Evolutionary conservation across 2,113 vertebrate genomes (phyloP).

Genomic region (Scalopus aquaticus): DNA sequence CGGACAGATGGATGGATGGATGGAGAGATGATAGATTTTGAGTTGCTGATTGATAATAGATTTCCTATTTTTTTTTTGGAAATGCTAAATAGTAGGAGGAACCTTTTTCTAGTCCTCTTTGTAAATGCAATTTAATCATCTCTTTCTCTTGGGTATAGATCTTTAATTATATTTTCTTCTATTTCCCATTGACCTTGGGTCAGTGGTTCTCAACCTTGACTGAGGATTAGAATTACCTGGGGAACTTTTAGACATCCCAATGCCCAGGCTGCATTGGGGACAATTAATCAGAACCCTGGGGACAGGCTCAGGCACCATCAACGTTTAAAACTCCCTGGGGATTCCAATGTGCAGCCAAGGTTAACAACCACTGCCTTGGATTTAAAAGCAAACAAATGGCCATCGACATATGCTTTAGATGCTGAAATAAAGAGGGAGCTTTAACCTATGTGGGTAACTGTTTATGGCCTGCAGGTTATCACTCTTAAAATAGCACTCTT

Average conservation of each 20-base stretch:
- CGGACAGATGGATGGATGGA: no score
- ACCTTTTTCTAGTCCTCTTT: background rate
- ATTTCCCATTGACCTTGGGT: conserved; percentile 24
- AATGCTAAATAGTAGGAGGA: background rate
- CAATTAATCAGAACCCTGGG: conserved; percentile 5
- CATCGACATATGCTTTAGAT: background rate
- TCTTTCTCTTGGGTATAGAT: conserved; percentile 22
- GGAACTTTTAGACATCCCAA: background rate
- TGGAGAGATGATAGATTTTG: background rate
- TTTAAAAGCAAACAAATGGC: background rate
- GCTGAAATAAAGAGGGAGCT: conserved; percentile 5
- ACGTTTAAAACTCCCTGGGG: background rate
- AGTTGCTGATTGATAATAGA: background rate
- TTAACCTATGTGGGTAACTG: background rate
- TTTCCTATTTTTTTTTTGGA: background rate
- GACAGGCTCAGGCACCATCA: background rate
- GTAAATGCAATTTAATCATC: background rate
- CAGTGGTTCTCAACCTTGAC: background rate
- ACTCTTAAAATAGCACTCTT: background rate
- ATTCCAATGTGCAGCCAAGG: background rate
- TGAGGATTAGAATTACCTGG: conserved; percentile 2
- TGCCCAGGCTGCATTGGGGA: background rate
- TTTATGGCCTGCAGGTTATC: background rate
- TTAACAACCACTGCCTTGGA: background rate
- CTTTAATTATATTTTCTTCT: conserved; percentile 39